phyloP scores from a whole-genome alignment of 2,888 invertebrate species.

The Timandra comae region DNA sequence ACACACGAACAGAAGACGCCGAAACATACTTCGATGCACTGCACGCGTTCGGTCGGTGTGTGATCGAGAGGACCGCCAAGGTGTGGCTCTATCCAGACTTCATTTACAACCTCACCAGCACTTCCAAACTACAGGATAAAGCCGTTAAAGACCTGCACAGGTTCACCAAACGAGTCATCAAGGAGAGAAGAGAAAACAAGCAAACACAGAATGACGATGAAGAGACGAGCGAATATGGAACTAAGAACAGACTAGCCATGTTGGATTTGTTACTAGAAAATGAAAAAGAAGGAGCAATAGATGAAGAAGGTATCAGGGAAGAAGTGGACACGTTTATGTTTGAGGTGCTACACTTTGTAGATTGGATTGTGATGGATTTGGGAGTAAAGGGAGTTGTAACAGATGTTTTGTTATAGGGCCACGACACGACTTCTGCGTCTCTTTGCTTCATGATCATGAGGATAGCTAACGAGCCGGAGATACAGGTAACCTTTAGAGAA shows the following conservation, averaged over 20 bases:
- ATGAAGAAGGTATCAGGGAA: conserved; percentile 75
- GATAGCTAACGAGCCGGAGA: conserved; percentile 42
- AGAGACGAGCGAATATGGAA: no score
- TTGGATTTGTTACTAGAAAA: conserved; percentile 77
- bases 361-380: no score
- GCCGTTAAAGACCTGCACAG: conserved; percentile 57
- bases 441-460: conserved; percentile 38
- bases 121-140: conserved; percentile 4
- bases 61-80: conserved; percentile 2
- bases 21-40: conserved; percentile 57
- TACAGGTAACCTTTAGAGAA: conserved; percentile 41
- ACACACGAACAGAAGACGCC: conserved; percentile 35
- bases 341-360: no score
- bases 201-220: no score
- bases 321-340: conserved; percentile 83
- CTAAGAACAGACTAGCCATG: no score
- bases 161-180: conserved; percentile 63
- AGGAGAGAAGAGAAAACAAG: conserved; percentile 23
- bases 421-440: conserved; percentile 49
- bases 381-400: no score
- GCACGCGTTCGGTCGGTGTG: conserved; percentile 27
- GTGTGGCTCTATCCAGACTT: conserved; percentile 4
- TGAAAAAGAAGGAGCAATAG: conserved; percentile 67
- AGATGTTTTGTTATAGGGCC: conserved; percentile 37
- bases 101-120: conserved; percentile 3